phyloP scores from a whole-genome alignment of 2,113 vertebrate genomes.

The Mastomys coucha region DNA sequence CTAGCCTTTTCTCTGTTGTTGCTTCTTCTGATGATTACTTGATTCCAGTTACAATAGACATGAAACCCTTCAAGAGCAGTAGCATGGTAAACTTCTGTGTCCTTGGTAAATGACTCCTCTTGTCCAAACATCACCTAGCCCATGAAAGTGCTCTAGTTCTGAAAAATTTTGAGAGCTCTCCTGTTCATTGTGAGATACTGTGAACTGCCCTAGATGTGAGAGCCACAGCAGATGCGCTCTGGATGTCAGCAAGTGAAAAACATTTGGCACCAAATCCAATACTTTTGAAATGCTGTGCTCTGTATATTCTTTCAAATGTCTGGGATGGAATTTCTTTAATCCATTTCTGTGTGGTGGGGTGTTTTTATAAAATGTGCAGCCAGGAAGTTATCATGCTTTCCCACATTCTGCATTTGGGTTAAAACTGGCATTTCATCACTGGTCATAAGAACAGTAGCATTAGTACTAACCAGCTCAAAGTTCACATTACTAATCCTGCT shows the following conservation, averaged over 20 bases:
- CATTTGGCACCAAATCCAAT: background rate
- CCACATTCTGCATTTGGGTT: background rate
- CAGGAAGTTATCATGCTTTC: background rate
- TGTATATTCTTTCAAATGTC: background rate
- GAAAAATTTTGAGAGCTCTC: background rate
- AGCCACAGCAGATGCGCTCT: background rate
- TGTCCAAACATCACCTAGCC: background rate
- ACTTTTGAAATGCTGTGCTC: background rate
- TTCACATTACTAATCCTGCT: background rate
- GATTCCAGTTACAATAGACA: background rate
- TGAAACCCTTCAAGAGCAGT: background rate
- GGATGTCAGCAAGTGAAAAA: background rate
- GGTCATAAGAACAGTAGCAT: background rate
- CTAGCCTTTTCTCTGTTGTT: slow-evolving; percentile 16
- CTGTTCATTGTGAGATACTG: background rate
- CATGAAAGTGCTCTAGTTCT: background rate
- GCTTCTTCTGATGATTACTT: slow-evolving; percentile 28
- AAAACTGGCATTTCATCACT: background rate
- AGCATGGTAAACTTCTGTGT: background rate
- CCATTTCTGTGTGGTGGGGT: background rate
- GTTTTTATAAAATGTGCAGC: background rate
- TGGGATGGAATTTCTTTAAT: background rate
- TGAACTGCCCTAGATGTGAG: background rate
- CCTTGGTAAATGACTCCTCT: background rate
- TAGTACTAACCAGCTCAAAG: background rate